Evolutionary conservation across 1,140 invertebrate genomes (phyloP).

Genomic region (Maniola jurtina): DNA sequence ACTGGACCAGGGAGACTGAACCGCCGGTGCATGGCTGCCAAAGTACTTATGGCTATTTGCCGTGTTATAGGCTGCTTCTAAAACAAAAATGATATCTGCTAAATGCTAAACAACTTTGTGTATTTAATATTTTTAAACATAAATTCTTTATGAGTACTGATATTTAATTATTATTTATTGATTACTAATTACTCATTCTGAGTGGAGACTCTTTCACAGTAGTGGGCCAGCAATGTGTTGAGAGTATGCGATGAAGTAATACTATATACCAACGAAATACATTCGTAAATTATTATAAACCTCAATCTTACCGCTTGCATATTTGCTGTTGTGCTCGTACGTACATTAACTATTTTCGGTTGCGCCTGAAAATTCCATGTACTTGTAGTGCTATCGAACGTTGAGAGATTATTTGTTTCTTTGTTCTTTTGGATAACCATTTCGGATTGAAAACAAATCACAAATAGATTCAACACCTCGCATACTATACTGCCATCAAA

Average conservation of each 20-base stretch:
- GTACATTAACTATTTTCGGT: slow-evolving; percentile 48
- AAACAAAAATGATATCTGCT: slow-evolving; percentile 38
- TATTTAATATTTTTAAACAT: too few species aligned
- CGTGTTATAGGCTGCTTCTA: slow-evolving; percentile 82
- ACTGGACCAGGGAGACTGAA: slow-evolving; percentile 79
- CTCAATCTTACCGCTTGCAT: slow-evolving; percentile 59
- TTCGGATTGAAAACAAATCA: slow-evolving; percentile 35
- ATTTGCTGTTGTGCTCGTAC: slow-evolving; percentile 39
- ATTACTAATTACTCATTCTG: too few species aligned
- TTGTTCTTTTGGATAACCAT: slow-evolving; percentile 73
- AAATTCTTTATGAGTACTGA: too few species aligned
- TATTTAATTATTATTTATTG: too few species aligned
- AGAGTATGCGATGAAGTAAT: slow-evolving; percentile 4
- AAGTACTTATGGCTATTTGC: slow-evolving; percentile 81
- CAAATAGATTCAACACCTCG: neutral
- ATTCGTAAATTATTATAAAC: slow-evolving; percentile 6
- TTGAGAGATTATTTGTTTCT: slow-evolving; percentile 42
- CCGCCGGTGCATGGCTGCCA: slow-evolving; percentile 79
- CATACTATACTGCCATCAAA: slow-evolving; percentile 11
- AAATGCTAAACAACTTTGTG: too few species aligned
- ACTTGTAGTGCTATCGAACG: slow-evolving; percentile 41
- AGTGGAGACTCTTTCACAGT: too few species aligned
- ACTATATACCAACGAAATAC: neutral
- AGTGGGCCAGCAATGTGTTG: too few species aligned
- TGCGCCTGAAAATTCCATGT: slow-evolving; percentile 63